phyloP scores from a whole-genome alignment of 2,113 vertebrate genomes.

The Plecturocebus donacophilus region DNA sequence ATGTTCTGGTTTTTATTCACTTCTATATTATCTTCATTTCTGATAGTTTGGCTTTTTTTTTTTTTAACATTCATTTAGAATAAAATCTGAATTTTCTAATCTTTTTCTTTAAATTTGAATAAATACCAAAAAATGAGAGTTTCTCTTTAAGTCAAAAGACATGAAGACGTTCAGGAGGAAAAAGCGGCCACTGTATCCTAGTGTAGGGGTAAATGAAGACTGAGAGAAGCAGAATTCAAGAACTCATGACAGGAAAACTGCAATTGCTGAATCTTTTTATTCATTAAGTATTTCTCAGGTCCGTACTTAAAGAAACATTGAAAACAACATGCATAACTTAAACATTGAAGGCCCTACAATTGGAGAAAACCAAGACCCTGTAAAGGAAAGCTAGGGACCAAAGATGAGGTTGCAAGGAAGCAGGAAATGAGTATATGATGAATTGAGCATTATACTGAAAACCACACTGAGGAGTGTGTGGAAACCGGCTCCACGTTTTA shows the following conservation, averaged over 20 bases:
- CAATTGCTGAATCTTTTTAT: neutral
- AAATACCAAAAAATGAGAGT: neutral
- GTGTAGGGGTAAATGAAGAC: neutral
- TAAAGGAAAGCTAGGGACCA: neutral
- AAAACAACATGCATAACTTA: neutral
- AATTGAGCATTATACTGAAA: neutral
- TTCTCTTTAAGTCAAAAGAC: slow-evolving; percentile 18
- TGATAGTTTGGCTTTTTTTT: neutral
- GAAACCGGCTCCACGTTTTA: neutral
- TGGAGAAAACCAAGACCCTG: neutral
- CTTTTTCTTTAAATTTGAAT: neutral
- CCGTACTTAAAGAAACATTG: neutral
- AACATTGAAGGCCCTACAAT: neutral
- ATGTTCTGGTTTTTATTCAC: neutral
- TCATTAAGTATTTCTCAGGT: neutral
- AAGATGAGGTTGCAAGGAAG: neutral
- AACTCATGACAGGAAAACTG: neutral
- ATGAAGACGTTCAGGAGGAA: neutral
- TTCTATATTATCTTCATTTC: slow-evolving; percentile 52
- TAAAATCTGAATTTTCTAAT: slow-evolving; percentile 9
- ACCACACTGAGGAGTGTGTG: neutral
- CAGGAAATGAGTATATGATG: neutral
- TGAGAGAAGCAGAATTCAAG: neutral
- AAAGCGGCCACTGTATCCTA: neutral
- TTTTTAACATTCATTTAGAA: neutral